Conservation (phyloP, 2,888 invertebrate species). For the Agrochola litura region DNA sequence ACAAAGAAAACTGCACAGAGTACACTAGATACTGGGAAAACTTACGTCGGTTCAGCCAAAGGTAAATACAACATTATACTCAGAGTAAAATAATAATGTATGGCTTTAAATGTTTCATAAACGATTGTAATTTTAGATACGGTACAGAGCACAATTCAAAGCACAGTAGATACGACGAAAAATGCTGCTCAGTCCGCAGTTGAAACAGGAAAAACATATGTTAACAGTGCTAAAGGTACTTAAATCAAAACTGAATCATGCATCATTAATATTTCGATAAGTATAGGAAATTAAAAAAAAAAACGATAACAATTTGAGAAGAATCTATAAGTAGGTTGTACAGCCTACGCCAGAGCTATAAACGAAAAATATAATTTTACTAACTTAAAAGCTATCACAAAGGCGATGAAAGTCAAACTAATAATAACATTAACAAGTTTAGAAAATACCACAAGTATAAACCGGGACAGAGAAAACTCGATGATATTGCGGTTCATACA, state of each 20-base stretch:
- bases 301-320: background rate
- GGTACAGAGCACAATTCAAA: conserved; percentile 71
- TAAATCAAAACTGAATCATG: conserved; percentile 39
- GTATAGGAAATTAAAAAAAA: background rate
- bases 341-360: background rate
- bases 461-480: conserved; percentile 35
- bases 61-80: conserved; percentile 72
- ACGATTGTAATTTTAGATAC: conserved; percentile 71
- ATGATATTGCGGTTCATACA: conserved; percentile 36
- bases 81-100: background rate
- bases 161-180: conserved; percentile 75
- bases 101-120: conserved; percentile 13
- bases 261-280: background rate
- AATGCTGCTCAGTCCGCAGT: conserved; percentile 74
- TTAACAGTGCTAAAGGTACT: conserved; percentile 72
- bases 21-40: conserved; percentile 80
- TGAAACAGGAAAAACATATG: conserved; percentile 75
- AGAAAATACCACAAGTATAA: conserved; percentile 51
- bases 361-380: background rate
- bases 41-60: conserved; percentile 81
- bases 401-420: conserved; percentile 33
- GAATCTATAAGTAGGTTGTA: background rate
- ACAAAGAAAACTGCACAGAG: conserved; percentile 86
- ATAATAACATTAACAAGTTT: conserved; percentile 30
- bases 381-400: background rate